Evolutionary conservation across 1,140 invertebrate genomes (phyloP).

Genomic region (Phenacoccus solenopsis): DNA sequence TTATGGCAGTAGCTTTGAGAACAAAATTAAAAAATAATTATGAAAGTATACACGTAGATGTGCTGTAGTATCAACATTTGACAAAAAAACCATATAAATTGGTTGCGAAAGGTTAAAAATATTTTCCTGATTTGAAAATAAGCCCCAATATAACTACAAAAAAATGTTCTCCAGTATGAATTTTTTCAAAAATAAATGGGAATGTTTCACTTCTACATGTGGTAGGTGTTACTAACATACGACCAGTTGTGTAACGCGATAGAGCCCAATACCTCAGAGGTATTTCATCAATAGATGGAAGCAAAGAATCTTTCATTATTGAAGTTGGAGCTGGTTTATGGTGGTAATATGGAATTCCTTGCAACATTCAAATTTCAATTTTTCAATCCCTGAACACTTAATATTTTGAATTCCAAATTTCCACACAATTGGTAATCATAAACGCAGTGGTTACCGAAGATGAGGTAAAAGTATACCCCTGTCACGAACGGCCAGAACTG

Average conservation of each 20-base stretch:
- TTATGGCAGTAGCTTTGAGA: constrained; percentile 64
- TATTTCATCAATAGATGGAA: constrained; percentile 37
- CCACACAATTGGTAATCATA: too few species aligned
- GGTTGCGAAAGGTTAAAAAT: constrained; percentile 62
- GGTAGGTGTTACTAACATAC: constrained; percentile 66
- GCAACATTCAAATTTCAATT: constrained; percentile 46
- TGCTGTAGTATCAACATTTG: constrained; percentile 75
- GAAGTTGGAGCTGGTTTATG: constrained; percentile 84
- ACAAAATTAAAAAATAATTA: constrained; percentile 56
- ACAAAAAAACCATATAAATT: constrained; percentile 60
- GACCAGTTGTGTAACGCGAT: constrained; percentile 57
- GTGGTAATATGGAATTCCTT: constrained; percentile 59
- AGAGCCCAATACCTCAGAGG: constrained; percentile 67
- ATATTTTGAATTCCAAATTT: too few species aligned
- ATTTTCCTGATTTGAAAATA: too few species aligned
- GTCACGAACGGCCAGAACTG: neutral
- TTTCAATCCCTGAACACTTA: too few species aligned
- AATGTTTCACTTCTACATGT: constrained; percentile 62
- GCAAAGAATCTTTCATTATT: constrained; percentile 50
- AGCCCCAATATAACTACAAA: too few species aligned
- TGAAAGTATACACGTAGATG: constrained; percentile 48
- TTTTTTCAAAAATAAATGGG: constrained; percentile 58
- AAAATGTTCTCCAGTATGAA: too few species aligned
- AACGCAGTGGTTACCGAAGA: neutral
- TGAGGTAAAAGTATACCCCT: constrained; percentile 41